Base-by-base conservation (phyloP, 2,888 invertebrate species). In the Dilophus febrilis region DNA sequence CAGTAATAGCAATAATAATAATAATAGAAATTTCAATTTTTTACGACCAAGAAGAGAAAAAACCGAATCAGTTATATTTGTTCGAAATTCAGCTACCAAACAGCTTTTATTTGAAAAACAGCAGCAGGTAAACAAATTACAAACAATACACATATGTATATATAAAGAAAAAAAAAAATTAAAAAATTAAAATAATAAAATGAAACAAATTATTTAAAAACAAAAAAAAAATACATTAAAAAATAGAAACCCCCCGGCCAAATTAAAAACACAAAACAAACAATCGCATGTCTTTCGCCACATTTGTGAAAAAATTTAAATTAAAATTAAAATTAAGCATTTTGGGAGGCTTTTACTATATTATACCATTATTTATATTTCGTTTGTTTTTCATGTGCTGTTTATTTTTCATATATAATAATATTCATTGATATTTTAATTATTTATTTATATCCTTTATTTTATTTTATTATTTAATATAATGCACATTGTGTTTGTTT, bases 41-140 rank as follows among this genome's bases (percentile, higher is more conserved):
- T 57, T 76, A 49, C 70, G 72, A 53, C 83, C 82, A 38, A 71
- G 86, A 53, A 71, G 86, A 53, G 86, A 87, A 71, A 85, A 85
- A 68, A 87, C 86, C 55, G 86, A 87, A 66, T 85, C 84, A 44
- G 83, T 84, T 61, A 84, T 86, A 57, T 77, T 83, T 51, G 72
- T 82, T 56, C 71, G 79, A 53, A 75, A 69, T 59, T 65, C 68
- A 37, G 66, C 67, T 44, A 64, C 64, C 43, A 59, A 69, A 40
- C 65, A 64, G 48, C 66, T 66, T 46, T 59, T 66, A 35, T 50
- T 55, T 43, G 52, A 57, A 44, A 53, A 53, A 40, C 56, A 50
- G 45, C 58, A 54, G 49, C 60, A 58, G 51, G 57, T 57, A 57
- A 53, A 51, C 44, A 47, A 46, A 46, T 42, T 46, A 44, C 27